phyloP scores from a whole-genome alignment of 2,113 vertebrate genomes.

The Misgurnus mizolepis region DNA sequence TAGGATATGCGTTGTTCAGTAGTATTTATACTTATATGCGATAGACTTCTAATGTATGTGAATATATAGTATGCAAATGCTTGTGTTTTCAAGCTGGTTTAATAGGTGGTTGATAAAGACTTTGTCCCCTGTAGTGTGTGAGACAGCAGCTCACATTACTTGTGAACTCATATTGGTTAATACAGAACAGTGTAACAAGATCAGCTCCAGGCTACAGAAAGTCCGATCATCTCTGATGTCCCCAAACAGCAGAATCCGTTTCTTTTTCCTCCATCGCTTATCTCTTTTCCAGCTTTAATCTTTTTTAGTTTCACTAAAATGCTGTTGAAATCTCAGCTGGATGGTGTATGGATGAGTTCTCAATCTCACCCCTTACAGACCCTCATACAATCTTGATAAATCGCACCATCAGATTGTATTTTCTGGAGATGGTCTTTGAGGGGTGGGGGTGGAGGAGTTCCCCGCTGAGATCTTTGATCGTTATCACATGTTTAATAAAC shows the following conservation, averaged over 20 bases:
- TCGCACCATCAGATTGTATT: background rate
- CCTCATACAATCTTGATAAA: background rate
- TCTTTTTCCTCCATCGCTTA: slow-evolving; percentile 37
- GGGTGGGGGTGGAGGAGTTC: background rate
- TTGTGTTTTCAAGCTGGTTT: slow-evolving; percentile 1
- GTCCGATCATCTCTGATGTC: slow-evolving; percentile 41
- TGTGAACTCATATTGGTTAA: slow-evolving; percentile 4
- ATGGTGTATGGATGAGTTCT: background rate
- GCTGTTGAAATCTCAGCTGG: slow-evolving; percentile 3
- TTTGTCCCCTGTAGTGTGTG: slow-evolving; percentile 13
- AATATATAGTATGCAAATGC: slow-evolving; percentile 6
- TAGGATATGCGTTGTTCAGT: too few species aligned
- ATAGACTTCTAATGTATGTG: background rate
- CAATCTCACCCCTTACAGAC: background rate
- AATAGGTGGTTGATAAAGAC: slow-evolving; percentile 38
- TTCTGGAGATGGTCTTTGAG: background rate
- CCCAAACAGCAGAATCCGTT: slow-evolving; percentile 21
- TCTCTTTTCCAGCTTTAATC: slow-evolving; percentile 48
- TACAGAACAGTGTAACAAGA: slow-evolving; percentile 32
- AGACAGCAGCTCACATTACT: slow-evolving; percentile 34
- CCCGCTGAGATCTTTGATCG: background rate
- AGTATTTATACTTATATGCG: too few species aligned
- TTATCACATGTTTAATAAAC: background rate
- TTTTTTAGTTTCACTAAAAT: slow-evolving; percentile 13
- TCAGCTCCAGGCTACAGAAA: slow-evolving; percentile 28